Percentiles rank a stretch among this genome's conserved stretches.
These are phyloP conservation scores for Lacerta bilineata DNA, from an alignment of 2,797 vertebrate species.

Conservation along the genomic window DNA sequence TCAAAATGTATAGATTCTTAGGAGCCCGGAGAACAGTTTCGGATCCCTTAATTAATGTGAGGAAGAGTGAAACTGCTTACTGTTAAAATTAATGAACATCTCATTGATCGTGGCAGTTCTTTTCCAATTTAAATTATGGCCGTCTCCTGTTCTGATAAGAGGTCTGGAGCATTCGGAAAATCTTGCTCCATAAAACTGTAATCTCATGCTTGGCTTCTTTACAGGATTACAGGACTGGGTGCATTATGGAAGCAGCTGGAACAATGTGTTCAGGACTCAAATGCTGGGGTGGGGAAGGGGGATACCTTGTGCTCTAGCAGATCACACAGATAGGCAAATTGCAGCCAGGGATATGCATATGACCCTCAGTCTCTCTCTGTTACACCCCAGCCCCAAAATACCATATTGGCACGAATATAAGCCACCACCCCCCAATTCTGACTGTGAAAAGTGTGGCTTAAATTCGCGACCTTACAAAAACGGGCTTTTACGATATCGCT, in stretches of 20 bases:
- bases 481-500: no score
- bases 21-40: constrained; percentile 72
- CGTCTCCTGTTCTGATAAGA: constrained; percentile 58
- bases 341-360: not conserved
- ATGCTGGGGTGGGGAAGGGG: not conserved
- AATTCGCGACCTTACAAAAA: no score
- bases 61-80: constrained; percentile 72
- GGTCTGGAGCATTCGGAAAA: constrained; percentile 55
- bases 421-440: no score
- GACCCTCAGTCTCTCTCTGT: not conserved
- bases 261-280: not conserved
- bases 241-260: constrained; percentile 49
- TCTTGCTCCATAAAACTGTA: constrained; percentile 35
- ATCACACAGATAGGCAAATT: not conserved
- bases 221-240: constrained; percentile 14
- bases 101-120: constrained; percentile 74
- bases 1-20: constrained; percentile 72
- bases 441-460: no score
- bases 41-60: constrained; percentile 75
- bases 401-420: no score
- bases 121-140: constrained; percentile 68
- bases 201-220: constrained; percentile 43
- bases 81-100: constrained; percentile 78
- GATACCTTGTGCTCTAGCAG: not conserved
- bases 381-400: no score